Conservation (phyloP, 2,113 vertebrate genomes). For the Nipponia nippon region DNA sequence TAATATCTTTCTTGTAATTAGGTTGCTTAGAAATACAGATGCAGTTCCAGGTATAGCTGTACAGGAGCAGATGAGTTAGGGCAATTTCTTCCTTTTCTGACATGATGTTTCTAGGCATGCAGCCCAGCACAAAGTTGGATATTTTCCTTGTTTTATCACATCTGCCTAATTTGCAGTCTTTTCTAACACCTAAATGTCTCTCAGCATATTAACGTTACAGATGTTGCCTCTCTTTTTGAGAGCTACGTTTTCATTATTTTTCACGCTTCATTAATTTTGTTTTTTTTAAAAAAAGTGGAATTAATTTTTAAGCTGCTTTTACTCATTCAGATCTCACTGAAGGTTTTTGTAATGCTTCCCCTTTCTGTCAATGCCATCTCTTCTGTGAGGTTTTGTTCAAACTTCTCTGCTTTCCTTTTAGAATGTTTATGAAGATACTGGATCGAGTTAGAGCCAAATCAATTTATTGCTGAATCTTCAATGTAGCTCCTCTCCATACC, state of each 20-base stretch:
- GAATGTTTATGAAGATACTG: background rate
- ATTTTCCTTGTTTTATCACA: background rate
- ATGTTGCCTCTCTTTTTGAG: slow-evolving; percentile 18
- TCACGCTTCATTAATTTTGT: slow-evolving; percentile 9
- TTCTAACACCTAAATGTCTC: background rate
- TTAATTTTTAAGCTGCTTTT: background rate
- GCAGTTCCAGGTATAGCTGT: background rate
- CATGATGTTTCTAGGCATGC: background rate
- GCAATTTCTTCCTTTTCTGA: background rate
- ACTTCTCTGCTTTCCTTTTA: background rate
- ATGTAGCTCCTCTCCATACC: background rate
- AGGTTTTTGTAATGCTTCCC: background rate
- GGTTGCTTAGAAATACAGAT: background rate
- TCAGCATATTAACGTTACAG: background rate
- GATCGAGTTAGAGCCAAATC: background rate
- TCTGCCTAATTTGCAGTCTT: slow-evolving; percentile 23
- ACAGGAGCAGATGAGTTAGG: background rate
- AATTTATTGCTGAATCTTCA: background rate
- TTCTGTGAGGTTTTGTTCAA: background rate
- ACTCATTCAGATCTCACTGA: background rate
- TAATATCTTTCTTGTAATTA: background rate
- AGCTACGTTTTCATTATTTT: background rate
- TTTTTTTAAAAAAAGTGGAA: background rate
- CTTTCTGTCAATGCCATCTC: background rate
- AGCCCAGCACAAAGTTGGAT: background rate